A percentile compares a stretch with the other conserved stretches of the same genome.
Conservation (phyloP, 1,140 invertebrate species). For the Heliconius nattereri region DNA sequence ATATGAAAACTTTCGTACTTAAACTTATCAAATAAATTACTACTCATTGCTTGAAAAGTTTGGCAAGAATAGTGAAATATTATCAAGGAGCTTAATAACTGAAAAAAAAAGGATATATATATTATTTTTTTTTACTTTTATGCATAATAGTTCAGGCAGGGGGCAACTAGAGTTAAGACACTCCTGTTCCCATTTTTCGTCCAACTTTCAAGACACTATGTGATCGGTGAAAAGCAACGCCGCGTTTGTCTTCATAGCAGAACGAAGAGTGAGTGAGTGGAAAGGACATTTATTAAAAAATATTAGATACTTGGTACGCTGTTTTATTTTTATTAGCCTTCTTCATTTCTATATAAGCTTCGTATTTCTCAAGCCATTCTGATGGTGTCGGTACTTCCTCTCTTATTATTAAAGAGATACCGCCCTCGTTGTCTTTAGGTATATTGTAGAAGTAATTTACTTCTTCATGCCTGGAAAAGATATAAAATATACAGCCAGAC, state of each 20-base stretch:
- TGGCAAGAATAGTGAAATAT: conserved; percentile 14
- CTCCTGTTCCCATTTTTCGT: too few species aligned
- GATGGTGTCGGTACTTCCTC: conserved; percentile 53
- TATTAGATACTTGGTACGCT: conserved; percentile 46
- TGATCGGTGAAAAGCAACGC: too few species aligned
- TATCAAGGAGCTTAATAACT: background rate
- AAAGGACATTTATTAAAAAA: background rate
- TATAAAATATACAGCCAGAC: background rate
- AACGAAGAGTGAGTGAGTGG: too few species aligned
- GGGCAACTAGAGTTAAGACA: too few species aligned
- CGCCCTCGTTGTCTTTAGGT: conserved; percentile 55
- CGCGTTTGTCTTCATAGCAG: too few species aligned
- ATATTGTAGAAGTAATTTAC: conserved; percentile 55
- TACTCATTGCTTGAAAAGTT: conserved; percentile 8
- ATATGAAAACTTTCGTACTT: conserved; percentile 15
- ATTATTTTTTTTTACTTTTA: background rate
- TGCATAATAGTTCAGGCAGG: too few species aligned
- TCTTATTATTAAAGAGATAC: conserved; percentile 49
- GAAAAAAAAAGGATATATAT: background rate
- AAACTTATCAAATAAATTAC: conserved; percentile 16
- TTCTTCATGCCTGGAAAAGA: conserved; percentile 32
- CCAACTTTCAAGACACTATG: too few species aligned
- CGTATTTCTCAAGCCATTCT: conserved; percentile 58
- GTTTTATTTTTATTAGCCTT: conserved; percentile 59
- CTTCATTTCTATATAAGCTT: conserved; percentile 48